phyloP scores from a whole-genome alignment of 2,888 invertebrate genomes.

The Meta bourneti region DNA sequence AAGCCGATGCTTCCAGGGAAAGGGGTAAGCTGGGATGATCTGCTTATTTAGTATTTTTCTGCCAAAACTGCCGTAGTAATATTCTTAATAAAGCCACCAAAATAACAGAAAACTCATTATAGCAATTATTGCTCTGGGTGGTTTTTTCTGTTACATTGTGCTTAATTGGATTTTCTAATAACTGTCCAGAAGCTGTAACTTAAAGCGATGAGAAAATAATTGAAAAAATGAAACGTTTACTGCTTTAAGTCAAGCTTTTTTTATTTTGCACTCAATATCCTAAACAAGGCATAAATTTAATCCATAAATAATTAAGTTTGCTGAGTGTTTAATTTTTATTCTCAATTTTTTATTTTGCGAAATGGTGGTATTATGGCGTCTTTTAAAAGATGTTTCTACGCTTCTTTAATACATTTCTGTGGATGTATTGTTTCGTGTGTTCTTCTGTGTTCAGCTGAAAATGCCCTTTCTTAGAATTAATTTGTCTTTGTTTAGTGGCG shows the following conservation, averaged over 20 bases:
- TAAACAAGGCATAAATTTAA: constrained; percentile 18
- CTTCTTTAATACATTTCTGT: neutral
- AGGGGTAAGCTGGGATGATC: constrained; percentile 7
- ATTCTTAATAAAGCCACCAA: constrained; percentile 20
- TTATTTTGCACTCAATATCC: neutral
- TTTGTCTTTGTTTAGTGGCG: neutral
- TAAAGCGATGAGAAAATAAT: neutral
- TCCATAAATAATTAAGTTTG: constrained; percentile 40
- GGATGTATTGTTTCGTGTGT: neutral
- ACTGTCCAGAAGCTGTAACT: constrained; percentile 9
- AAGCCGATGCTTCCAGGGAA: neutral
- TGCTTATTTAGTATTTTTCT: constrained; percentile 38
- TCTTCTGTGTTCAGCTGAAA: neutral
- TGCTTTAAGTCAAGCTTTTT: neutral
- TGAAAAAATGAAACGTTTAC: neutral
- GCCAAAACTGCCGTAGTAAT: neutral
- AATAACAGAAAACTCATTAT: constrained; percentile 46
- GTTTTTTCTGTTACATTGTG: neutral
- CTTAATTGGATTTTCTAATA: constrained; percentile 63
- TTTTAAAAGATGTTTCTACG: neutral
- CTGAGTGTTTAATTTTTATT: neutral
- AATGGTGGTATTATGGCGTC: neutral
- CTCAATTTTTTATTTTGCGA: neutral
- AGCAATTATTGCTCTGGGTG: constrained; percentile 27
- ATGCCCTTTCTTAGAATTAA: neutral